phyloP scores from a whole-genome alignment of 2,888 invertebrate genomes.

The Hesperia comma region DNA sequence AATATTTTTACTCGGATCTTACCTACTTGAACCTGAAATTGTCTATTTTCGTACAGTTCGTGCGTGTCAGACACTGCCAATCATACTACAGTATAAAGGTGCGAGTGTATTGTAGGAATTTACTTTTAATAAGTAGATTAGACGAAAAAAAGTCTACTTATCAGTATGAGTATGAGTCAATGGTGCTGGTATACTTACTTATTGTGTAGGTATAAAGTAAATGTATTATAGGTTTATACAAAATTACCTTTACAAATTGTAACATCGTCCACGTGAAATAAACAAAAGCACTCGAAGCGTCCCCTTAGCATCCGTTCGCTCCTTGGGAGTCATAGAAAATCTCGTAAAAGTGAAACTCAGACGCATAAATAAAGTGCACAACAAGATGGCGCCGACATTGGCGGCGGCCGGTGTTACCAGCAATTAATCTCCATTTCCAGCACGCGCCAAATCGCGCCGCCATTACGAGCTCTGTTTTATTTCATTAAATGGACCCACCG shows the following conservation, averaged over 20 bases:
- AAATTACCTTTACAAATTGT: background rate
- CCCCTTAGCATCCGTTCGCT: constrained; percentile 12
- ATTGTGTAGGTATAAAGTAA: too few relatives aligned
- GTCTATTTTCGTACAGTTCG: too few relatives aligned
- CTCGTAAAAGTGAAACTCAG: constrained; percentile 54
- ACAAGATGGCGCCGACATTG: constrained; percentile 68
- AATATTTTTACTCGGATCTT: too few relatives aligned
- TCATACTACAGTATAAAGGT: too few relatives aligned
- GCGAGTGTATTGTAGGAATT: too few relatives aligned
- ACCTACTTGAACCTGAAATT: too few relatives aligned
- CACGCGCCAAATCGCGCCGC: constrained; percentile 75
- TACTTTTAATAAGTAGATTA: too few relatives aligned
- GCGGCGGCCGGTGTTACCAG: constrained; percentile 69
- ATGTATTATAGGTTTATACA: background rate
- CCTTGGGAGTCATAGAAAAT: constrained; percentile 31
- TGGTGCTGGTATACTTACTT: too few relatives aligned
- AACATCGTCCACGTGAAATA: background rate
- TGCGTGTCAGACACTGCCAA: too few relatives aligned
- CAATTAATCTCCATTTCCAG: constrained; percentile 81
- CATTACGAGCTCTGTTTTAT: constrained; percentile 78
- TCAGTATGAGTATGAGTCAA: too few relatives aligned
- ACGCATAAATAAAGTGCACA: constrained; percentile 72
- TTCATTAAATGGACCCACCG: constrained; percentile 77
- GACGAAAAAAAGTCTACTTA: too few relatives aligned
- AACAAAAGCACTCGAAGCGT: constrained; percentile 4